Base-by-base conservation (phyloP, 1,140 invertebrate species). In the Mesaphorura yosii region DNA sequence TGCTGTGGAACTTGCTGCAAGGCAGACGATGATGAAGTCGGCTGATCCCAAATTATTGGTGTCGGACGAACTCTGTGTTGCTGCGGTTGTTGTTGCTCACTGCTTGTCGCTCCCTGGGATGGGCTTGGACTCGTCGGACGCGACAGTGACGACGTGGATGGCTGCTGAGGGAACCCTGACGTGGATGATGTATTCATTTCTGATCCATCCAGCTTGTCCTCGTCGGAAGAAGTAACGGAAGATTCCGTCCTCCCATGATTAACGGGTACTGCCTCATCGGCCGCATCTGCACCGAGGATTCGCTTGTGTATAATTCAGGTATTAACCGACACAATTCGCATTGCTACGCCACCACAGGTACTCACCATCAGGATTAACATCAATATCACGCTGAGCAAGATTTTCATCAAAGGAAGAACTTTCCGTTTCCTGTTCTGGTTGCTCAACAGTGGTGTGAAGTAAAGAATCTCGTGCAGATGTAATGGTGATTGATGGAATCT, bases 31-130 rank as follows among this genome's bases (percentile, higher is more conserved):
- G 61, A 63, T 20, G 53, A 55, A 2, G 56, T 59, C 17, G 61
- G 61, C 42, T 63, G 61, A 49, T 63, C 61, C 61, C 61, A 63
- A 23, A 63, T 44, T 20, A 63, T 63, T 20, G 61, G 61, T 23
- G 57, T 63, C 17, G 57, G 57, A 17, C 57, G 39, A 22, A 48
- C 41, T n/a, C 51, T 40, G 22, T 56, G 58, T 17, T 57, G 58
- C 23, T 58, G 61, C 14, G 49, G 57, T 12, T 34, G 46, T 10
- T 49, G 48, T 31, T 52, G 42, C 22, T 46, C 49, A 34, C 42
- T 20, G n/a, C 26, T 17, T 2, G 3, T 17, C 7, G 12, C 10
- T 17, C 20, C 27, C 46, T 28, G n/a, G 20, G 55, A 58, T 2
- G 56, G 57, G 23, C 48, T 51, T 17, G 53, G 56, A 28, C 56